phyloP scores from a whole-genome alignment of 2,797 vertebrate species.

The Poecile montanus region DNA sequence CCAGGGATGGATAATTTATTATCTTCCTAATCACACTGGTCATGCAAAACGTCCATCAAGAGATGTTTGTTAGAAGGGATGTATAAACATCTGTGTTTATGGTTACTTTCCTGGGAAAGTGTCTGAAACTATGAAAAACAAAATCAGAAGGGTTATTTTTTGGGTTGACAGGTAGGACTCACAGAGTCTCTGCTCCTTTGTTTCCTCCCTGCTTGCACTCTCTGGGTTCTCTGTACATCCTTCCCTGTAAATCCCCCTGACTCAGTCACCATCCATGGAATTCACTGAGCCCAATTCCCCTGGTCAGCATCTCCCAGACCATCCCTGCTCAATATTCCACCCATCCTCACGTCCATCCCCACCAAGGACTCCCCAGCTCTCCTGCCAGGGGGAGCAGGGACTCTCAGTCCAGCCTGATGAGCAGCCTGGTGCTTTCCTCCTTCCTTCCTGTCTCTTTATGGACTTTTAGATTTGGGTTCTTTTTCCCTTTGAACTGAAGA shows the following conservation, averaged over 20 bases:
- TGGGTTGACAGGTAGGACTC: neutral
- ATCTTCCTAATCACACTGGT: no score
- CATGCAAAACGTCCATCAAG: no score
- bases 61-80: no score
- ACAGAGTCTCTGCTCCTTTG: neutral
- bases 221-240: neutral
- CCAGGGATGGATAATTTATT: no score
- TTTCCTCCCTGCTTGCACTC: neutral
- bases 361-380: neutral
- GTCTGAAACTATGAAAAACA: no score
- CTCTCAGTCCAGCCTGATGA: neutral
- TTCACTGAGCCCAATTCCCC: neutral
- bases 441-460: no score
- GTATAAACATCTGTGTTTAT: no score
- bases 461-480: no score
- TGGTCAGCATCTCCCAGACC: neutral
- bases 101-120: no score
- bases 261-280: neutral
- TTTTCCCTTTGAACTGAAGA: no score
- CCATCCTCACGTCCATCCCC: neutral
- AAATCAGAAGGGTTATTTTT: no score
- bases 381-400: neutral
- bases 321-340: neutral
- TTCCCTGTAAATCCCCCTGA: neutral
- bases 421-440: neutral